These are phyloP conservation scores for Stenurella melanura DNA, from an alignment of 2,888 invertebrate species.

Conservation along the genomic window DNA sequence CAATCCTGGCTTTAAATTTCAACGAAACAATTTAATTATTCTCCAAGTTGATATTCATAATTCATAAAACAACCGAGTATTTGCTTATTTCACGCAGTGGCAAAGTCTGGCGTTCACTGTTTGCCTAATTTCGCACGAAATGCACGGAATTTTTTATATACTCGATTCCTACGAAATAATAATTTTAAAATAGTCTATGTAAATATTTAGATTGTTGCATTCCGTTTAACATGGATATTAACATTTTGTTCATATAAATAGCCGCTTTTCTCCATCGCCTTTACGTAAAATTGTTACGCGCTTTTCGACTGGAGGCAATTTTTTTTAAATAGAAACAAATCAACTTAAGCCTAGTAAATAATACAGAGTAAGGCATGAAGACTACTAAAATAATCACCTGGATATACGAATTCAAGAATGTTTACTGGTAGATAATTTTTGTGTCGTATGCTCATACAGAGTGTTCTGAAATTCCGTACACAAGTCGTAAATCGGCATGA, in stretches of 20 bases:
- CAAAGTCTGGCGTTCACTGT: not conserved
- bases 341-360: not conserved
- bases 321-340: not conserved
- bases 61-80: not conserved
- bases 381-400: too few relatives aligned
- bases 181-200: constrained; percentile 2
- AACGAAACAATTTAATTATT: too few relatives aligned
- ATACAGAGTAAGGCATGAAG: not conserved
- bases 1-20: too few relatives aligned
- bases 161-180: constrained; percentile 3
- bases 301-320: not conserved
- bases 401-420: too few relatives aligned
- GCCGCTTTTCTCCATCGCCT: not conserved
- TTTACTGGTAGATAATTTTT: too few relatives aligned
- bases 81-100: not conserved
- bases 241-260: constrained; percentile 7
- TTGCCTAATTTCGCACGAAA: constrained; percentile 4
- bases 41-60: not conserved
- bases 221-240: constrained; percentile 7
- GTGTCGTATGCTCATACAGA: too few relatives aligned
- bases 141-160: constrained; percentile 4
- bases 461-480: too few relatives aligned
- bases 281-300: not conserved
- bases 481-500: too few relatives aligned
- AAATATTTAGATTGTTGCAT: constrained; percentile 7